Percentiles rank a stretch among this genome's conserved stretches.
These are phyloP conservation scores for Rhagoletis pomonella DNA, from an alignment of 1,140 invertebrate species.

Conservation along the genomic window DNA sequence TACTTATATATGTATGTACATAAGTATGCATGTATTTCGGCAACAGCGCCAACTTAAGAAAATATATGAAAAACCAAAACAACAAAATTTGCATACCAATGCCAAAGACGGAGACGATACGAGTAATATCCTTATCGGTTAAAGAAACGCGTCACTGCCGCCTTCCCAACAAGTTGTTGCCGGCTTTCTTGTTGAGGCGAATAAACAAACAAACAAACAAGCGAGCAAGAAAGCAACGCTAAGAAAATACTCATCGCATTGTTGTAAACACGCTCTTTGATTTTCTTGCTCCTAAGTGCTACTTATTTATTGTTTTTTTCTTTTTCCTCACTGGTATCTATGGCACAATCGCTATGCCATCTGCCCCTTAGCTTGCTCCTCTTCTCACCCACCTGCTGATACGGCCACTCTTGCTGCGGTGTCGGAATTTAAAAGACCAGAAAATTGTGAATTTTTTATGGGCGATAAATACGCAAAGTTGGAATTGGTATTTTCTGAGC, in stretches of 20 bases:
- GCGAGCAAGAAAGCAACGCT: background rate
- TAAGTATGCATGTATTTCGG: too few species aligned
- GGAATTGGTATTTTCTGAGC: slow-evolving; percentile 27
- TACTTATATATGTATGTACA: too few species aligned
- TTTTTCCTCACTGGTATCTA: background rate
- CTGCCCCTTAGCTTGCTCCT: background rate
- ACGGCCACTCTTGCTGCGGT: background rate
- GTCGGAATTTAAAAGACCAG: slow-evolving; percentile 28
- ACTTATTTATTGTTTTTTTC: background rate
- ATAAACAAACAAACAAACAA: background rate
- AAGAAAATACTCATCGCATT: slow-evolving; percentile 29
- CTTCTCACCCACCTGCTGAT: background rate
- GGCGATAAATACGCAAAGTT: slow-evolving; percentile 43
- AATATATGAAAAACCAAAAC: background rate
- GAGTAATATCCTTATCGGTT: background rate
- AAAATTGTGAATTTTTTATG: slow-evolving; percentile 39
- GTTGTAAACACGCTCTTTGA: slow-evolving; percentile 40
- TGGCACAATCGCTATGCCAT: background rate
- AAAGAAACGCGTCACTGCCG: background rate
- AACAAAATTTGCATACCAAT: slow-evolving; percentile 33
- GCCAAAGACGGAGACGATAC: background rate
- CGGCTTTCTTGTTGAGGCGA: background rate
- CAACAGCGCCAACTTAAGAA: too few species aligned
- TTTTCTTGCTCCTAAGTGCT: slow-evolving; percentile 23
- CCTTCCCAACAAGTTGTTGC: slow-evolving; percentile 21